Percentiles rank a stretch among this genome's conserved stretches.
phyloP scores from a whole-genome alignment of 2,113 vertebrate genomes.

The Haemorhous mexicanus region DNA sequence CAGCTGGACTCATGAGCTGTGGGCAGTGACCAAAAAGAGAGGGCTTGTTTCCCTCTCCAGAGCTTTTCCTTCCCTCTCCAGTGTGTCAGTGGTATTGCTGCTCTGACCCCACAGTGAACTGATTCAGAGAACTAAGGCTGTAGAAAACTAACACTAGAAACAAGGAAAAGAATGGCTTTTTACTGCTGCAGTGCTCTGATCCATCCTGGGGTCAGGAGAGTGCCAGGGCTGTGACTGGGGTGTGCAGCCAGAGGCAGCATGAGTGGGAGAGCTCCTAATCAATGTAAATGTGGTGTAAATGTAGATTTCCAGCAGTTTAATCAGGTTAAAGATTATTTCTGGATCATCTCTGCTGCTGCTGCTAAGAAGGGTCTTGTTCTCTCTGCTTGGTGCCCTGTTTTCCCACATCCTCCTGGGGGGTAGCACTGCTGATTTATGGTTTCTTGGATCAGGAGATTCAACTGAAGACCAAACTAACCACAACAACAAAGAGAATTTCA shows the following conservation, averaged over 20 bases:
- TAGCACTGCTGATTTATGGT: background rate
- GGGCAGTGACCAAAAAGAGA: background rate
- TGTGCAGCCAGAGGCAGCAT: background rate
- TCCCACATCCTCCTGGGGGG: background rate
- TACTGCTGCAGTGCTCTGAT: background rate
- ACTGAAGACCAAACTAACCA: background rate
- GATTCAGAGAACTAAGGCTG: background rate
- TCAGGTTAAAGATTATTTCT: background rate
- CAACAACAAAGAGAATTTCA: background rate
- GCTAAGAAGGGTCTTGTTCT: background rate
- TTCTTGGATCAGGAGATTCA: background rate
- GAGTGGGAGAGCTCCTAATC: background rate
- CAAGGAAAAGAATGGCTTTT: background rate
- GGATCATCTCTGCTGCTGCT: background rate
- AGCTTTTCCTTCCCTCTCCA: slow-evolving; percentile 11
- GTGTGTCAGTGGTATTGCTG: background rate
- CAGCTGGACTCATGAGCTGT: background rate
- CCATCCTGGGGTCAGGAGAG: background rate
- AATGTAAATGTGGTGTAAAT: background rate
- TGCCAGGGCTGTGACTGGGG: background rate
- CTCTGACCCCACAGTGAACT: slow-evolving; percentile 27
- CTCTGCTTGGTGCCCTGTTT: background rate
- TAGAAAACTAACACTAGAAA: background rate
- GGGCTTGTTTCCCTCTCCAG: background rate
- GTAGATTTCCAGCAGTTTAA: background rate